Conservation (phyloP, 2,113 vertebrate genomes). For the Crotalus helleri region DNA sequence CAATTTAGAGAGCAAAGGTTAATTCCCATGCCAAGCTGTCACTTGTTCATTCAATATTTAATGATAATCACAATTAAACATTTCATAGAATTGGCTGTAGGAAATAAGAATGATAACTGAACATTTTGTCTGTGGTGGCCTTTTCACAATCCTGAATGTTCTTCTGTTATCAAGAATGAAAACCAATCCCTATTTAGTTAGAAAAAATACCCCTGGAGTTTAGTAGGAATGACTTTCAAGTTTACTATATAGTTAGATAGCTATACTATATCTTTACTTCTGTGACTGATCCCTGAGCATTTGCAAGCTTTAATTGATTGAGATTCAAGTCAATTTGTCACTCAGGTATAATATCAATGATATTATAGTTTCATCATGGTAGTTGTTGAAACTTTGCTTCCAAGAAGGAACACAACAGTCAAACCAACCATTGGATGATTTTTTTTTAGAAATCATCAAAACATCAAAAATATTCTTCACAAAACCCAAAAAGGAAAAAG, state of each 20-base stretch:
- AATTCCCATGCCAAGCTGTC: no score
- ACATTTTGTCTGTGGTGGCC: neutral
- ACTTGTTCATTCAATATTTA: neutral
- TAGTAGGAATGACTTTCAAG: neutral
- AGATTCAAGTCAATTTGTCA: neutral
- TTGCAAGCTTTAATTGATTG: neutral
- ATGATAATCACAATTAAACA: neutral
- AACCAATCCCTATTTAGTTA: neutral
- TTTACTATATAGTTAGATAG: neutral
- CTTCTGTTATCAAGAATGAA: neutral
- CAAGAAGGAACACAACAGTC: neutral
- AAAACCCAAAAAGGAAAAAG: neutral
- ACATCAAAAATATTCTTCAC: neutral
- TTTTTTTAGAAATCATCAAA: neutral
- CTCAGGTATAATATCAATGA: neutral
- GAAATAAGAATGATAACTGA: neutral
- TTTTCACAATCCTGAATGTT: neutral
- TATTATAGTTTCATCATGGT: neutral
- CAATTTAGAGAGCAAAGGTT: neutral
- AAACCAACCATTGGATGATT: neutral
- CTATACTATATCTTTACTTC: neutral
- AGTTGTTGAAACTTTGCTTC: neutral
- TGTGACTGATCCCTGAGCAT: neutral
- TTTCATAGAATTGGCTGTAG: neutral
- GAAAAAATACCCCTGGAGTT: neutral